Conservation (phyloP, 2,113 vertebrate genomes). For the Ptychochromis oligacanthus region DNA sequence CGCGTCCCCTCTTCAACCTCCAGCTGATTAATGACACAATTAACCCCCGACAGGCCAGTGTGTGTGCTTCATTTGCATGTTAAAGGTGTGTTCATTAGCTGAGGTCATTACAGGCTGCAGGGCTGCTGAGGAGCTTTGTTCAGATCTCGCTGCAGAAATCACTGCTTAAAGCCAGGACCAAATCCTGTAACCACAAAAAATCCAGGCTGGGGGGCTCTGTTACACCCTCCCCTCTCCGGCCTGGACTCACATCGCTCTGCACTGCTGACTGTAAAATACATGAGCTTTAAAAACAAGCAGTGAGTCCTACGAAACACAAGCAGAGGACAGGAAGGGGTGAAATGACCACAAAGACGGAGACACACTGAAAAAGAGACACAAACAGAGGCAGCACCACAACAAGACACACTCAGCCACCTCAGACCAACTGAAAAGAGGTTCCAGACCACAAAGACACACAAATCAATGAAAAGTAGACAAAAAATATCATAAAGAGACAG, state of each 20-base stretch:
- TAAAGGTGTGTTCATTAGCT: constrained; percentile 14
- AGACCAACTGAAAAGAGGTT: background rate
- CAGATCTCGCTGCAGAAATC: background rate
- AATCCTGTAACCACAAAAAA: too few relatives aligned
- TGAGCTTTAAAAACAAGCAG: background rate
- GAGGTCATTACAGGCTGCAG: constrained; percentile 5
- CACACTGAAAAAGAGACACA: too few relatives aligned
- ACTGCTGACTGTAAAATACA: background rate
- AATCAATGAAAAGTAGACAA: background rate
- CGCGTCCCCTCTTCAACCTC: background rate
- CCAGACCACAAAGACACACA: background rate
- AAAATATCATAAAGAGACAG: too few relatives aligned
- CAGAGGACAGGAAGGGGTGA: background rate
- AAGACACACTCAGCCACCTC: background rate
- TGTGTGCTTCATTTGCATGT: background rate
- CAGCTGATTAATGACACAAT: constrained; percentile 4
- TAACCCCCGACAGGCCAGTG: background rate
- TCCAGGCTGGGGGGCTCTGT: too few relatives aligned
- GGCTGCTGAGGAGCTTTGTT: background rate
- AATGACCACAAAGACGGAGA: background rate
- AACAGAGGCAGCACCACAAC: background rate
- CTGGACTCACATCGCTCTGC: too few relatives aligned
- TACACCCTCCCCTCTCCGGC: too few relatives aligned
- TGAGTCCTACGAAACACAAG: background rate
- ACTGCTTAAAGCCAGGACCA: background rate